Percentiles rank a stretch among this genome's conserved stretches.
Conservation (phyloP, 2,113 vertebrate genomes). For the Heptranchias perlo region DNA sequence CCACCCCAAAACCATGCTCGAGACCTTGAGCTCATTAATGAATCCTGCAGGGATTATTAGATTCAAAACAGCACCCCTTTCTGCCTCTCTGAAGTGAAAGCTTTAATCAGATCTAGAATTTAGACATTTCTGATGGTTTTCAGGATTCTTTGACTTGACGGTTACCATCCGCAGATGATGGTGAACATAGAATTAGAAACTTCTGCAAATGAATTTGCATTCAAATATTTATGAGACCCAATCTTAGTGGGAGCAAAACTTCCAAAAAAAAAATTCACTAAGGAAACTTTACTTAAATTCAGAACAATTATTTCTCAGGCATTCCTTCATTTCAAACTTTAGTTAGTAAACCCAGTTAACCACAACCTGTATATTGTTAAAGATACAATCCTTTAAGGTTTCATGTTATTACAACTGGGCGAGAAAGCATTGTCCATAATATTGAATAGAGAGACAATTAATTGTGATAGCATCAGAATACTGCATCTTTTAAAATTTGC, state of each 20-base stretch:
- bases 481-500: background rate
- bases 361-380: background rate
- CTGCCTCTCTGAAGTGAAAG: background rate
- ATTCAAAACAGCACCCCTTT: background rate
- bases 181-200: background rate
- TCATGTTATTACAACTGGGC: background rate
- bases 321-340: background rate
- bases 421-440: background rate
- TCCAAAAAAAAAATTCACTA: background rate
- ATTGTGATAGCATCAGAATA: background rate
- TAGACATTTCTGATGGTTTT: background rate
- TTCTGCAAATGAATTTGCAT: background rate
- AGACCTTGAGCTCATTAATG: background rate
- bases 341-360: background rate
- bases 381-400: background rate
- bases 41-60: background rate
- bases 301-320: background rate
- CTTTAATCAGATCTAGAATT: background rate
- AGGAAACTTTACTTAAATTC: background rate
- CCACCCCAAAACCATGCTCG: background rate
- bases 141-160: background rate
- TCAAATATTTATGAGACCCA: background rate
- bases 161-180: background rate
- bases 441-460: background rate
- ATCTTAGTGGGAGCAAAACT: background rate